A percentile compares a stretch with the other conserved stretches of the same genome.
phyloP scores from a whole-genome alignment of 2,888 invertebrate species.

The Stegophylla sp. region DNA sequence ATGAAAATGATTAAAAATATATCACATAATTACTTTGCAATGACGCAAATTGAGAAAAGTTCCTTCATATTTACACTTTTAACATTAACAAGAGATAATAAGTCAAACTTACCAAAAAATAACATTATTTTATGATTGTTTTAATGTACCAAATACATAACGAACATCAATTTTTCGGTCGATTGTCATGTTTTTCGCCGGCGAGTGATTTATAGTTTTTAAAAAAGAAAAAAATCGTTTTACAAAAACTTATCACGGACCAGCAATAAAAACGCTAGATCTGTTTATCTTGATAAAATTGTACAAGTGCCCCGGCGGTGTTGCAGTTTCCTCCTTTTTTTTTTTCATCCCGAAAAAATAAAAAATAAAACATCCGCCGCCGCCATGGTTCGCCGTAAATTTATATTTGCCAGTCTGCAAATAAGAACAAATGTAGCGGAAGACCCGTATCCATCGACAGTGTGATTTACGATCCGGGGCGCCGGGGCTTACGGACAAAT shows the following conservation, averaged over 20 bases:
- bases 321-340: slow-evolving; percentile 38
- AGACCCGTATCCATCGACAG: slow-evolving; percentile 58
- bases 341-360: slow-evolving; percentile 21
- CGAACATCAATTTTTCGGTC: slow-evolving; percentile 46
- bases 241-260: slow-evolving; percentile 59
- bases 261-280: slow-evolving; percentile 57
- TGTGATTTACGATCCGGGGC: slow-evolving; percentile 49
- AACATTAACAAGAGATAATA: neutral
- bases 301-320: slow-evolving; percentile 55
- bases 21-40: no score
- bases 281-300: slow-evolving; percentile 59
- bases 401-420: slow-evolving; percentile 59
- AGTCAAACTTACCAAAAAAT: neutral
- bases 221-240: slow-evolving; percentile 48
- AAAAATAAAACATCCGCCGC: slow-evolving; percentile 25
- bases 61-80: neutral
- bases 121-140: neutral
- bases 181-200: slow-evolving; percentile 42
- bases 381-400: slow-evolving; percentile 50
- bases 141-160: neutral
- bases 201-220: slow-evolving; percentile 43
- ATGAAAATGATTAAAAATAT: no score
- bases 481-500: slow-evolving; percentile 53
- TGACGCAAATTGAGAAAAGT: no score
- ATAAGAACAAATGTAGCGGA: slow-evolving; percentile 59